phyloP scores from a whole-genome alignment of 2,113 vertebrate species.

The Rhea pennata region DNA sequence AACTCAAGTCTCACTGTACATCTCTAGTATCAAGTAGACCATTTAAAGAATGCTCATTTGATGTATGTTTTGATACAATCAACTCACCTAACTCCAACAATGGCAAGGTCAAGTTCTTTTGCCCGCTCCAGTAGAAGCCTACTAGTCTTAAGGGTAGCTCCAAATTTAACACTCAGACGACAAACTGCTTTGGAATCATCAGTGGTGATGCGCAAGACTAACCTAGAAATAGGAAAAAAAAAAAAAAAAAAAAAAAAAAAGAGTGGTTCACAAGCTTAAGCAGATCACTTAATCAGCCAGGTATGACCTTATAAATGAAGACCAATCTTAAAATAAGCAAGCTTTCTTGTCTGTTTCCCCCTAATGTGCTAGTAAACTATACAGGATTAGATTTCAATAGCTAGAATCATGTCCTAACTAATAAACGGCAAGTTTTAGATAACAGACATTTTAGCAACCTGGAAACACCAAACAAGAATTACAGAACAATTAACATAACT shows the following conservation, averaged over 20 bases:
- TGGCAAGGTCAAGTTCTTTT: slow-evolving; percentile 87
- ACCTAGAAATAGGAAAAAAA: slow-evolving; percentile 63
- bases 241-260: not conserved
- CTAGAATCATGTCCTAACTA: not conserved
- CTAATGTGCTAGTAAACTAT: not conserved
- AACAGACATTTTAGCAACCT: not conserved
- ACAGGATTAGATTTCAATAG: not conserved
- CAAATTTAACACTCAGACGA: slow-evolving; percentile 96
- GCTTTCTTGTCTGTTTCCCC: not conserved
- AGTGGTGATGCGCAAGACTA: slow-evolving; percentile 95
- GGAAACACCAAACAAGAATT: not conserved
- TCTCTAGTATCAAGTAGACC: not conserved
- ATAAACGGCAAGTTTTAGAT: not conserved
- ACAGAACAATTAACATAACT: slow-evolving; percentile 42
- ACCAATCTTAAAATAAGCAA: not conserved
- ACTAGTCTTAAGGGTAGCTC: slow-evolving; percentile 90
- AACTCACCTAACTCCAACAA: slow-evolving; percentile 89
- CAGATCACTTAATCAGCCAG: not conserved
- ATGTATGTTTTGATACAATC: not conserved
- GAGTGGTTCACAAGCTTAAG: not conserved
- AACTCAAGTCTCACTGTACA: not conserved
- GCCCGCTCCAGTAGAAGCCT: slow-evolving; percentile 91
- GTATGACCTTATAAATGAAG: not conserved
- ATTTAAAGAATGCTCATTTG: not conserved
- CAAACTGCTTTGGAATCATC: slow-evolving; percentile 96